A percentile compares a stretch with the other conserved stretches of the same genome.
phyloP scores from a whole-genome alignment of 2,888 invertebrate species.

The Anthophora plumipes region DNA sequence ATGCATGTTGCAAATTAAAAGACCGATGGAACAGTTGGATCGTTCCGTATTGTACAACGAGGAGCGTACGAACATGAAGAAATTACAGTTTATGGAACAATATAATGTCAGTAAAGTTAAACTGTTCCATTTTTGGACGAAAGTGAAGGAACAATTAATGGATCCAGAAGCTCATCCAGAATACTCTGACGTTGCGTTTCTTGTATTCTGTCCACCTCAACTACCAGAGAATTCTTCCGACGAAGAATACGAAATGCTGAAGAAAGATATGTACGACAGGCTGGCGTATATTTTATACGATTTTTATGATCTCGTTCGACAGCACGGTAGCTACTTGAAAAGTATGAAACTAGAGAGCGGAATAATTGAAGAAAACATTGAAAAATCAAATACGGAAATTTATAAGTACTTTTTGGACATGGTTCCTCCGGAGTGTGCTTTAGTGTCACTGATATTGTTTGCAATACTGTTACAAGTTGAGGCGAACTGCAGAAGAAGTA shows the following conservation, averaged over 20 bases:
- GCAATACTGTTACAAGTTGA: slow-evolving; percentile 77
- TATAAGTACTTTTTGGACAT: slow-evolving; percentile 69
- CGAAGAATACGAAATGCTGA: slow-evolving; percentile 38
- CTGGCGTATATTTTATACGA: slow-evolving; percentile 86
- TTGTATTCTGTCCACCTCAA: slow-evolving; percentile 64
- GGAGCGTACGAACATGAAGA: background rate
- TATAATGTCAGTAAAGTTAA: background rate
- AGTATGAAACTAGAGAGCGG: slow-evolving; percentile 82
- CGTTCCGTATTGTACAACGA: background rate
- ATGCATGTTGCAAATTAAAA: slow-evolving; percentile 75
- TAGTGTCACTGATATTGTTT: slow-evolving; percentile 73
- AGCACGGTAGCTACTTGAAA: slow-evolving; percentile 85
- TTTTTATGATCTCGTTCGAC: slow-evolving; percentile 85
- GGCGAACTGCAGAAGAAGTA: slow-evolving; percentile 31
- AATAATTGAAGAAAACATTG: slow-evolving; percentile 54
- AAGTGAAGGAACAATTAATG: slow-evolving; percentile 46
- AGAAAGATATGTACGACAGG: slow-evolving; percentile 85
- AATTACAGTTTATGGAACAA: background rate
- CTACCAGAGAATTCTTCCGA: slow-evolving; percentile 9
- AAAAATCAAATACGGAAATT: slow-evolving; percentile 28
- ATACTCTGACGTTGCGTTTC: slow-evolving; percentile 66
- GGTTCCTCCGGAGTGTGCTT: slow-evolving; percentile 72
- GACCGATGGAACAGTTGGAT: slow-evolving; percentile 49
- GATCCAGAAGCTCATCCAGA: slow-evolving; percentile 77
- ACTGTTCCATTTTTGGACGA: slow-evolving; percentile 73